phyloP scores from a whole-genome alignment of 2,888 invertebrate species.

The Hybos culiciformis region DNA sequence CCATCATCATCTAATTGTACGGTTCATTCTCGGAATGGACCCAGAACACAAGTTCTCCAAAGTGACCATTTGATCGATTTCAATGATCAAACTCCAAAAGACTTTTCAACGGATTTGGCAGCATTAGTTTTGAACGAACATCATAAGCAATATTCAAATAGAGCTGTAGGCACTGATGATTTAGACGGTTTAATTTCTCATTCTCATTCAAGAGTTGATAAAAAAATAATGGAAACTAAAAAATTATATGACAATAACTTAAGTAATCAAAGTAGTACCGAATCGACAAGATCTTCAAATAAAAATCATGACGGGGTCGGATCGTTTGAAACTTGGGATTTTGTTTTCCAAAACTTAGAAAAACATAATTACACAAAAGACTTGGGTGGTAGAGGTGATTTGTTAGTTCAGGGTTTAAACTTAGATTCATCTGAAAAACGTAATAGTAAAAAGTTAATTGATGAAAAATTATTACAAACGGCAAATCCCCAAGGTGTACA shows the following conservation, averaged over 20 bases:
- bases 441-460: background rate
- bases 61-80: constrained; percentile 29
- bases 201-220: no score
- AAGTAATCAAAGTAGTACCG: no score
- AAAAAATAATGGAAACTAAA: no score
- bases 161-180: no score
- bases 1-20: no score
- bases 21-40: background rate
- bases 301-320: constrained; percentile 52
- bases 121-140: no score
- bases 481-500: background rate
- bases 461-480: background rate
- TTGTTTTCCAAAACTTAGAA: constrained; percentile 63
- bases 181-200: no score
- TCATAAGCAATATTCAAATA: no score
- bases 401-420: constrained; percentile 36
- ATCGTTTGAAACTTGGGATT: constrained; percentile 64
- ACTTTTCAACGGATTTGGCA: constrained; percentile 21
- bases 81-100: constrained; percentile 26
- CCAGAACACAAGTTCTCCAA: background rate
- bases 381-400: constrained; percentile 50
- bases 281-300: constrained; percentile 14
- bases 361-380: constrained; percentile 57
- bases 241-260: constrained; percentile 15
- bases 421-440: constrained; percentile 27